Evolutionary conservation across 1,140 invertebrate genomes (phyloP), one percentile per base, ranked within the genome.

Genomic region (Dolichoris vasculosae): DNA sequence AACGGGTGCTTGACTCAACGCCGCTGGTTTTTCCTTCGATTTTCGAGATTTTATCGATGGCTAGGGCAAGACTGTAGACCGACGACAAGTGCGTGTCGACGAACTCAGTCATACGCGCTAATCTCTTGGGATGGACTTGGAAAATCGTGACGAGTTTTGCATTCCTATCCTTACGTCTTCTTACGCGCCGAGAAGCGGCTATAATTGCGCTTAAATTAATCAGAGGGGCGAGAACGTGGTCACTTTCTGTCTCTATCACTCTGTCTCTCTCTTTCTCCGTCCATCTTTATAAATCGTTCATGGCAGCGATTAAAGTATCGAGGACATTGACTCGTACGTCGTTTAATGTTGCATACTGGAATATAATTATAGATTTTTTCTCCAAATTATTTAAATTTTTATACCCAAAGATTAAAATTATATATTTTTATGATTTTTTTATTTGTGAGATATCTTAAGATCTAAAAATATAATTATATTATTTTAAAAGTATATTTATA

Each of bases 191-290:
- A 80, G 32, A 38, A 46, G 23, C 67, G 20, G 32, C 78, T 46
- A 85, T 81, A 85, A 80, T 73, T 80, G 75, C 84, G 38, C 43
- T 43, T 67, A 51, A 85, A 75, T 85, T 81, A 80, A 67, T 81
- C 63, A 26, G 30, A 32, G 32, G 59, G 43, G 59, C 69, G 23
- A 46, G 55, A 69, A 32, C 35, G 17, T 26, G 48, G n/a, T 43
- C 51, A 43, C 76, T 38, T 35, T 55, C 76, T 59, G 32, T 32
- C 76, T 59, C 32, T 38, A 46, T 76, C 75, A 32, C 73, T 75
- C 40, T 76, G n/a, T 43, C 15, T 51, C n/a, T 43, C 46, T 63
- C 40, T 40, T 4, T 67, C 38, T n/a, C 13, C 40, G 7, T 23
- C 77, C 26, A 17, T 40, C 23, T 63, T 13, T 79, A 8, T 35